Evolutionary conservation across 2,113 vertebrate species (phyloP).

Genomic region (Sus scrofa): DNA sequence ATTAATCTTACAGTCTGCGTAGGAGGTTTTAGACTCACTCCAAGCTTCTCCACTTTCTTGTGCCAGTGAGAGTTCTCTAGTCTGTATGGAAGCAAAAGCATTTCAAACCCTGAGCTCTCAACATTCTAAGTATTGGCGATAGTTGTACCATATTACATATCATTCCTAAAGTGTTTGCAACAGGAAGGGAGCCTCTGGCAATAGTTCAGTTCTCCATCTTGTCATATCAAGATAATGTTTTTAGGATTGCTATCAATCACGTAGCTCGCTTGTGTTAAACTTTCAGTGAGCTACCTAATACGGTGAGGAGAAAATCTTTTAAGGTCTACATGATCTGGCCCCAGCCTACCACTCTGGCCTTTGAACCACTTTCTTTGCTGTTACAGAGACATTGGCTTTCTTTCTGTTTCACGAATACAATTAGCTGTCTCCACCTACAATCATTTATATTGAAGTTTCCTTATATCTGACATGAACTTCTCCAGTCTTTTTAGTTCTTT

Average conservation of each 20-base stretch:
- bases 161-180: neutral
- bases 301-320: neutral
- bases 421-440: neutral
- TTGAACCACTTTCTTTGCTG: neutral
- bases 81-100: neutral
- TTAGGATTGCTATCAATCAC: neutral
- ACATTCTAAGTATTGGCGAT: neutral
- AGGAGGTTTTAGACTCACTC: neutral
- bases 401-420: neutral
- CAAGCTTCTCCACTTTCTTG: neutral
- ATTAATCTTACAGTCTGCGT: neutral
- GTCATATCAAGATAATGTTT: neutral
- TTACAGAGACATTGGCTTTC: neutral
- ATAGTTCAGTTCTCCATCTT: neutral
- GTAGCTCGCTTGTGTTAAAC: too few relatives aligned
- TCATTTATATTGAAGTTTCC: neutral
- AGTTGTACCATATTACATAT: neutral
- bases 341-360: neutral
- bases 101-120: neutral
- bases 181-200: neutral
- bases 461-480: neutral
- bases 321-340: accelerated
- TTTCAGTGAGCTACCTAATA: neutral
- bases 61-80: neutral
- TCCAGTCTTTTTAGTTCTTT: neutral